Base-by-base conservation (phyloP, 2,888 invertebrate genomes). In the Chloroclysta siterata region DNA sequence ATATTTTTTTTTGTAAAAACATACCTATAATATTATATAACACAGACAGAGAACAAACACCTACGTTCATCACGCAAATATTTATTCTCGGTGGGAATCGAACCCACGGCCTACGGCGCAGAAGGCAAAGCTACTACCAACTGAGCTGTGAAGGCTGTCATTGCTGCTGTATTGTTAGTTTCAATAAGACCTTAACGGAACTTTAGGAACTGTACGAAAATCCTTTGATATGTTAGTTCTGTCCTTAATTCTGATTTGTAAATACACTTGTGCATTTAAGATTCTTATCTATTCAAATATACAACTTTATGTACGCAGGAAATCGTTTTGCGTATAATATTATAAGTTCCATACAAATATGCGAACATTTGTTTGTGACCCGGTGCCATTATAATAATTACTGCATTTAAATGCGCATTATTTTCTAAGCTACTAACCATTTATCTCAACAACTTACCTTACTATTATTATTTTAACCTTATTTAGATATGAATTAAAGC, bases 371-470 rank as follows among this genome's bases (percentile, higher is more conserved):
- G 48, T 17, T 60, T 64, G 54, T 53, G 55, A 15, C 52, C n/a
- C 47, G 22, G 58, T 42, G 52, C 36, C 17, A 66, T 70, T 70
- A 66, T 42, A 60, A 68, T 68, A 70, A 70, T 66, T 60, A 48
- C 50, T 28, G 59, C 53, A 54, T 63, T 66, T 63, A 66, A 50
- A 55, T 62, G 56, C 60, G 39, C 8, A 33, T n/a, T 48, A 50
- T 22, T 47, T 33, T 39, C 39, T 22, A 0, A 55, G 41, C 33
- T 13, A 33, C 5, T 41, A 39, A 11, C 14, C 41, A 52, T 48
- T 53, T 48, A 42, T 57, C 33, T 39, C 48, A 44, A 17, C 5
- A 44, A 52, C 22, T 13, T 17, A 44, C 13, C 42, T 14, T 14
- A 42, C 14, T 2, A 11, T 36, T 8, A 36, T 10, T 39, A 39